phyloP scores from a whole-genome alignment of 2,113 vertebrate species.

The Suncus etruscus region DNA sequence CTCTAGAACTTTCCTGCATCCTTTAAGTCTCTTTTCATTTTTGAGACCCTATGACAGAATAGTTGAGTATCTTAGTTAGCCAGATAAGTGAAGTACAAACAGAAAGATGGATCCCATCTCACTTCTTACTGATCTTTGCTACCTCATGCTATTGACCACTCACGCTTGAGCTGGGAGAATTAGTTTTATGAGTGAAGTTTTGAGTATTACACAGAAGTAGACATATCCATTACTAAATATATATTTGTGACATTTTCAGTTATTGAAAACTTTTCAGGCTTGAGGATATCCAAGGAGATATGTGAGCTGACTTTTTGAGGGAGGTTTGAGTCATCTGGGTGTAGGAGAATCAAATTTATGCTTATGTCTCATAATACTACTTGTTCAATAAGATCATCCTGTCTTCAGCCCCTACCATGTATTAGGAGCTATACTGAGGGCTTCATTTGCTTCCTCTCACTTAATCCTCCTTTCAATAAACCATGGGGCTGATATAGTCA shows the following conservation, averaged over 20 bases:
- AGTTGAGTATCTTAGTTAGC: not conserved
- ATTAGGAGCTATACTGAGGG: not conserved
- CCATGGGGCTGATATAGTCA: not conserved
- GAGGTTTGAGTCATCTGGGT: not conserved
- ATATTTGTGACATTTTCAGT: not conserved
- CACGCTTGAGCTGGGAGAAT: too few relatives aligned
- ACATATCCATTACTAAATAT: not conserved
- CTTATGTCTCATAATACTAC: not conserved
- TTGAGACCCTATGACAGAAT: not conserved
- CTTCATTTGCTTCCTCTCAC: accelerated
- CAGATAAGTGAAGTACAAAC: not conserved
- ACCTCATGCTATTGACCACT: not conserved
- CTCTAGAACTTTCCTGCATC: not conserved
- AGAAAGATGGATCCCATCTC: not conserved
- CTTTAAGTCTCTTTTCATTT: not conserved
- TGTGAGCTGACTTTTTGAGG: not conserved
- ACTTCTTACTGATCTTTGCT: not conserved
- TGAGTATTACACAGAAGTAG: not conserved
- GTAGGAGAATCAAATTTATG: not conserved
- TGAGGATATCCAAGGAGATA: not conserved
- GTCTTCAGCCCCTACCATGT: not conserved
- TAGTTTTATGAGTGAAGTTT: not conserved
- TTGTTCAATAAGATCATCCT: not conserved
- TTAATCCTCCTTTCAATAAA: not conserved
- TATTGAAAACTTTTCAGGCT: not conserved